Percentiles rank a stretch among this genome's conserved stretches.
Conservation (phyloP, 2,888 invertebrate genomes). For the Amblyteles armatorius region DNA sequence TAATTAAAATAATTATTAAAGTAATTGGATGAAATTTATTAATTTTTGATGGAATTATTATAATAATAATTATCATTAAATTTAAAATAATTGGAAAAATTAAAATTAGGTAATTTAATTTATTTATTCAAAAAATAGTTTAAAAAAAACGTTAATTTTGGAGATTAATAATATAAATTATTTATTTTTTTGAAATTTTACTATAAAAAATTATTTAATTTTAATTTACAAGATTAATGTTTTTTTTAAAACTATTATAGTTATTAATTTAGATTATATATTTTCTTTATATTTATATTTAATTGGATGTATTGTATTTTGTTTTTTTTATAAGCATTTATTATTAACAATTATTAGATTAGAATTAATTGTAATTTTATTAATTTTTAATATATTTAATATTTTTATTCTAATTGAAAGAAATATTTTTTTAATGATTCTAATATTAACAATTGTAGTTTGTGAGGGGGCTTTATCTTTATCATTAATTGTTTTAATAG, state of each 20-base stretch:
- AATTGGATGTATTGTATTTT: slow-evolving; percentile 77
- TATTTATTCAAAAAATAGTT: slow-evolving; percentile 87
- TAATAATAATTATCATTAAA: slow-evolving; percentile 86
- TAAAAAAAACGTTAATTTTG: slow-evolving; percentile 90
- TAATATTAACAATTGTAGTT: slow-evolving; percentile 88
- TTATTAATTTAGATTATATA: slow-evolving; percentile 75
- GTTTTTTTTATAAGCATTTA: slow-evolving; percentile 80
- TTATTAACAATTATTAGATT: slow-evolving; percentile 85
- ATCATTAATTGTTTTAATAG: slow-evolving; percentile 87
- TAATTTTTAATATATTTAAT: slow-evolving; percentile 79
- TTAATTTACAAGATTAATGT: too few species aligned
- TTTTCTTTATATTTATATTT: slow-evolving; percentile 65
- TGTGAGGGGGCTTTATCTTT: slow-evolving; percentile 89
- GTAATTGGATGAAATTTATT: slow-evolving; percentile 84
- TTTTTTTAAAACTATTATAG: too few species aligned
- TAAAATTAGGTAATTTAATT: slow-evolving; percentile 85
- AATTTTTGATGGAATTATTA: slow-evolving; percentile 86
- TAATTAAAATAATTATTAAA: neutral
- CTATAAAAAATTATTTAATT: too few species aligned
- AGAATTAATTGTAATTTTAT: slow-evolving; percentile 86
- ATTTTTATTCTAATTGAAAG: slow-evolving; percentile 82
- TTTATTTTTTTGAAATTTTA: slow-evolving; percentile 87
- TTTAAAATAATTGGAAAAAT: slow-evolving; percentile 84
- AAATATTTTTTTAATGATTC: slow-evolving; percentile 87
- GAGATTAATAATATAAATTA: slow-evolving; percentile 87